Evolutionary conservation across 1,140 invertebrate genomes (phyloP), one percentile per base, ranked within the genome.

Genomic region (Oncopodura yosiiana): DNA sequence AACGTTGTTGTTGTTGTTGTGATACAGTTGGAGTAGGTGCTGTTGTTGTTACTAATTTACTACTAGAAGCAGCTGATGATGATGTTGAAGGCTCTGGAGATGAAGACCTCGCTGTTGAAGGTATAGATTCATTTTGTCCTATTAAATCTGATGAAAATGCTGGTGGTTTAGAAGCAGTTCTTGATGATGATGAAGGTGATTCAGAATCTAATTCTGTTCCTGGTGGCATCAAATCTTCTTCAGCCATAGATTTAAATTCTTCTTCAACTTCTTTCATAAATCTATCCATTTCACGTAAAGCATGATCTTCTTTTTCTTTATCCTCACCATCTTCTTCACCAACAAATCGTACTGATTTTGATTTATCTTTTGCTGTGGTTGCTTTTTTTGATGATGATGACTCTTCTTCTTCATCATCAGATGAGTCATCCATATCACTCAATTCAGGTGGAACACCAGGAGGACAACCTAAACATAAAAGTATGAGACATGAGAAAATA

Each of bases 361-460:
- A n/a, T n/a, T n/a, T n/a, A n/a, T n/a, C 69, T 50, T 71, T 69
- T 65, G 82, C 80, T 3, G 76, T 76, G 70, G 84, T 84, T 34
- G 81, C 68, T 46, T 83, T 77, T 37, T 73, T 81, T 67, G 78
- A 78, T 21, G 74, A 26, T 43, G 67, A 68, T 64, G 59, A 39
- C 60, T 48, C 59, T 39, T 56, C 63, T 49, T 69, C 68, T 19
- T 63, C 61, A 43, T 72, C 73, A 8, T 70, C 66, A 19, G 50
- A 49, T 42, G 30, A 23, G 30, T 63, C 53, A 39, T 49, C 73
- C 36, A 58, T 53, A 14, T 80, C 78, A 42, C 78, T 74, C 37
- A 85, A 73, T 67, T 86, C 79, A 1, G 85, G 84, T 14, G 87
- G 86, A 21, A 83, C 82, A 26, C 82, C 87, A 2, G 84, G 81